Base-by-base conservation (phyloP, 2,888 invertebrate genomes). In the Zeuzera pyrina region DNA sequence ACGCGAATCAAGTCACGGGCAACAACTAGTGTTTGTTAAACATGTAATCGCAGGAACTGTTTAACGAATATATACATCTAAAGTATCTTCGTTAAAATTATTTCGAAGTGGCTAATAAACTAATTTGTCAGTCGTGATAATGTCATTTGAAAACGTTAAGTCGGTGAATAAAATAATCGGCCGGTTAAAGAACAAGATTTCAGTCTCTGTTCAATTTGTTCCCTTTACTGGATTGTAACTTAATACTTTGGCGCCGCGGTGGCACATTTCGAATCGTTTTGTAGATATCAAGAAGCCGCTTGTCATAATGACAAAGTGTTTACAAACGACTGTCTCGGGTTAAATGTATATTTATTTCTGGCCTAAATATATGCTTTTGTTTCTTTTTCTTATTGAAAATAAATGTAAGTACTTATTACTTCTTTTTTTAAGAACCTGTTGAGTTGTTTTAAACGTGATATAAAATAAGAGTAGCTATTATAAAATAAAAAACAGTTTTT, bases 301-400 rank as follows among this genome's bases (percentile, higher is more conserved):
- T 64, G 64, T 63, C 62, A 62, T 62, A 52, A 52, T 63, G 62
- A 66, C 59, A 62, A 62, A 69, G 58, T 61, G 57, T 58, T 62
- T 57, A 65, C 64, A 54, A 62, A 58, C 45, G 52, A 25, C 25
- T 12, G 25, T 25, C 25, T 25, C 25, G 28, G 8, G 28, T 15
- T 11, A 15, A 28, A 10, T 15, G 15, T 28, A 15, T 28, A 13
- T 28, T 33, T 35, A 31, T 33, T 33, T 35, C 39, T 36, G 35
- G 37, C 45, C 48, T 49, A n/a, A n/a, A n/a, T 47, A 39, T 47
- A 49, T 48, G 38, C 43, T 44, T 47, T 45, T 29, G 35, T 30
- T 41, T 39, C 34, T 39, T 35, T 36, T 39, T 41, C 38, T 26
- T 33, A 36, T 41, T 33, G 8, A 27, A 30, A 3, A 21, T 24